Evolutionary conservation across 2,113 vertebrate species (phyloP), one percentile per base, ranked within the genome.

Genomic region (Pterocles orientalis): DNA sequence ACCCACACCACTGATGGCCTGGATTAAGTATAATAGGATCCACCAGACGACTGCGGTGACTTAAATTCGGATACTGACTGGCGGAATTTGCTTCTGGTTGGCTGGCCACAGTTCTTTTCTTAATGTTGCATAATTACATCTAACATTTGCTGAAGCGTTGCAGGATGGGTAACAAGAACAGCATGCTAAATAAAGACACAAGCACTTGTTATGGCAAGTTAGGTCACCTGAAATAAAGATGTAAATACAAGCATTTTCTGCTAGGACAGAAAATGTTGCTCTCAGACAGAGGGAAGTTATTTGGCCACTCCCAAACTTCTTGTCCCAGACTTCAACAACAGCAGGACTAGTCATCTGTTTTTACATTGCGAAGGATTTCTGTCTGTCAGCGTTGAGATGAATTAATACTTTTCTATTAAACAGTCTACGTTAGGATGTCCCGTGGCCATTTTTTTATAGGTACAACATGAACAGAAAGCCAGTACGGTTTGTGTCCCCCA

Each of bases 1-100:
- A 92, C 96, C 92, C 85, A 6, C 79, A 34, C 77, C 85, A 66
- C 89, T 68, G 69, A 51, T 94, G 88, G 56, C 91, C 87, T 88
- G 88, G 89, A 96, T 95, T 95, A 91, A 82, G 51, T 70, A 58
- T 96, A 94, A 93, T 61, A 91, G 88, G 94, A 92, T 88, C 47
- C 90, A 85, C 81, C 85, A 93, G 90, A 77, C 20, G 28, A 88
- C 71, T 91, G 83, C 43, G 16, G n/a, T 33, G 89, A 47, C 90
- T 94, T 94, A 78, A 92, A 88, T 88, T 92, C 5, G 4, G 68
- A 31, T 48, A 45, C 79, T 70, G 14, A 39, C 91, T 94, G 95
- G 76, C 92, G 82, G 73, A 72, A 64, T 77, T 95, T 50, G 81
- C 51, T 92, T 71, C 87, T 87, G 87, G 53, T 28, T 95, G 89